Evolutionary conservation across 2,113 vertebrate genomes (phyloP).

Genomic region (Salminus brasiliensis): DNA sequence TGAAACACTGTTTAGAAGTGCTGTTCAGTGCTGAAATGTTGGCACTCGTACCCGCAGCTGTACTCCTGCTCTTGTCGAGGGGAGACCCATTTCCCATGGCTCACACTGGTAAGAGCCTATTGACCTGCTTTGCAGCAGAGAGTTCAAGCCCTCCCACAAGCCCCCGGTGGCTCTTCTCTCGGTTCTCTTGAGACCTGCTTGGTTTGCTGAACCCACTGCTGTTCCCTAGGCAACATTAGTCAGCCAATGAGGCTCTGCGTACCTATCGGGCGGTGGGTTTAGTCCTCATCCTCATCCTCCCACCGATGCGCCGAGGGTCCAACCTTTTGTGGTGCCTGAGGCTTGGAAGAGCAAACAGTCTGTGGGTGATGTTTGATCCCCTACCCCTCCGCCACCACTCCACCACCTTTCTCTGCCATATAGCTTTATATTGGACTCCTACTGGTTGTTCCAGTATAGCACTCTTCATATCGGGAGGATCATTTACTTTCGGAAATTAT

Average conservation of each 20-base stretch:
- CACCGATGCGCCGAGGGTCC: background rate
- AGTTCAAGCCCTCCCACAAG: slow-evolving; percentile 8
- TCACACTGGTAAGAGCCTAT: slow-evolving; percentile 30
- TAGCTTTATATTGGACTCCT: slow-evolving; percentile 41
- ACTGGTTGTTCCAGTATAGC: slow-evolving; percentile 42
- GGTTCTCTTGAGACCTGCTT: slow-evolving; percentile 39
- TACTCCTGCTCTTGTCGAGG: background rate
- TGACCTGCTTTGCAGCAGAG: slow-evolving; percentile 9
- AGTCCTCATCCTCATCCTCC: slow-evolving; percentile 30
- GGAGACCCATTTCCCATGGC: slow-evolving; percentile 1
- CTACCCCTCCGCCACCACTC: too few species aligned
- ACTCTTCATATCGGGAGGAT: slow-evolving; percentile 35
- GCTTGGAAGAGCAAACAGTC: slow-evolving; percentile 55
- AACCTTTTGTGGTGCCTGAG: slow-evolving; percentile 17
- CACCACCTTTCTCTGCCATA: background rate
- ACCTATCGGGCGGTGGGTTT: slow-evolving; percentile 46
- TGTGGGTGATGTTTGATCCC: slow-evolving; percentile 34
- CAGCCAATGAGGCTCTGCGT: slow-evolving; percentile 37
- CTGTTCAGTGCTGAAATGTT: slow-evolving; percentile 1
- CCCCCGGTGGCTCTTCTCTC: slow-evolving; percentile 8
- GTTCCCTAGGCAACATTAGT: slow-evolving; percentile 53
- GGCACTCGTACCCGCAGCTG: background rate
- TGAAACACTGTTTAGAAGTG: background rate
- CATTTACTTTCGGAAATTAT: slow-evolving; percentile 40
- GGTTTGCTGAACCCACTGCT: slow-evolving; percentile 8